Evolutionary conservation across 2,888 invertebrate genomes (phyloP).

Genomic region (Esperia sulphurella): DNA sequence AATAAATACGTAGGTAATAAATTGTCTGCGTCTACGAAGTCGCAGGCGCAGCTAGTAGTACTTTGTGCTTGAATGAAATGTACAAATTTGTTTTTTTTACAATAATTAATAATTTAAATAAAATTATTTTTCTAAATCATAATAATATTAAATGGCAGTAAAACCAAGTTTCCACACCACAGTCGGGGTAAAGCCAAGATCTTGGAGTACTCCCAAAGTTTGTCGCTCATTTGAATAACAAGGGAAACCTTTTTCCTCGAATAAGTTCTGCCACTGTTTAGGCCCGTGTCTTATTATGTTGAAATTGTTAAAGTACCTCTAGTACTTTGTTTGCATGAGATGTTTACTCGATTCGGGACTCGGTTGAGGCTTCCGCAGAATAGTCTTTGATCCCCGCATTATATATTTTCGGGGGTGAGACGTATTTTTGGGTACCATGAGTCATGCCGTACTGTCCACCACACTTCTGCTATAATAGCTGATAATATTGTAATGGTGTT

Average conservation of each 20-base stretch:
- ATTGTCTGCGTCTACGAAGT: no score
- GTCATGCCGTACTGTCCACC: no score
- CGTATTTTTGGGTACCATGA: no score
- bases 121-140: no score
- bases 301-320: constrained; percentile 3
- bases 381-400: not conserved
- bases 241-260: constrained; percentile 56
- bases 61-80: no score
- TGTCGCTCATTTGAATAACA: constrained; percentile 69
- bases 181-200: constrained; percentile 45
- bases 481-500: no score
- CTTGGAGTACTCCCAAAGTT: constrained; percentile 43
- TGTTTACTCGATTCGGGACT: constrained; percentile 16
- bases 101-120: no score
- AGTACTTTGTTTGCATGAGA: constrained; percentile 12
- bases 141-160: constrained; percentile 34
- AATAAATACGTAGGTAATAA: no score
- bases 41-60: no score
- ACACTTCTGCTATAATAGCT: no score
- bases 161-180: constrained; percentile 38
- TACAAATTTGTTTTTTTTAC: no score
- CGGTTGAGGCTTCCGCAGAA: not conserved
- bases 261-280: constrained; percentile 3
- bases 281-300: not conserved
- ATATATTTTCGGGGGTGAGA: no score